phyloP scores from a whole-genome alignment of 1,140 invertebrate genomes.

The Drosophila lacteicornis region DNA sequence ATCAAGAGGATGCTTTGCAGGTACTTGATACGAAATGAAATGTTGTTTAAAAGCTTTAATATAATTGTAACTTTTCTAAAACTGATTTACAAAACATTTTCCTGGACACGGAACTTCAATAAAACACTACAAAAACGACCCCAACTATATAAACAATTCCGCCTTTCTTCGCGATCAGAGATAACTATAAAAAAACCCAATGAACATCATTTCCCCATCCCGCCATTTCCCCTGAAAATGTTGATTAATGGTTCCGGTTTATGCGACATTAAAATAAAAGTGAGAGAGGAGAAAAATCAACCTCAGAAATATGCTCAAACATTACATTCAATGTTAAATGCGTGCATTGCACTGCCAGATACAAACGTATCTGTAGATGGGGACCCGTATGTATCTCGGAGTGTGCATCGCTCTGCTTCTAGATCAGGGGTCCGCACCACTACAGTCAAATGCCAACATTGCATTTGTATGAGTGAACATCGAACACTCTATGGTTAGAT shows the following conservation, averaged over 20 bases:
- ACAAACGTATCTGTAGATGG: conserved; percentile 53
- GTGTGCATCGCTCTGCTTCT: conserved; percentile 3
- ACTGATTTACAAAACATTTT: neutral
- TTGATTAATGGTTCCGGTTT: conserved; percentile 64
- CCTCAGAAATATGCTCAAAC: conserved; percentile 52
- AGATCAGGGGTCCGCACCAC: too few relatives aligned
- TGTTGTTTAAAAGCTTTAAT: neutral
- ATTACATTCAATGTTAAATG: conserved; percentile 67
- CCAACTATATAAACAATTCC: conserved; percentile 47
- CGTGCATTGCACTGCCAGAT: conserved; percentile 68
- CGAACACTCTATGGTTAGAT: too few relatives aligned
- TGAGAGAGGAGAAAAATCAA: conserved; percentile 32
- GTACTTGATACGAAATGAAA: too few relatives aligned
- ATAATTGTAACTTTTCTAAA: neutral
- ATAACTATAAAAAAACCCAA: conserved; percentile 14
- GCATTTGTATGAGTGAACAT: too few relatives aligned
- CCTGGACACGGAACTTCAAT: neutral
- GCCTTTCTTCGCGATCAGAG: conserved; percentile 57
- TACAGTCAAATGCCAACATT: too few relatives aligned
- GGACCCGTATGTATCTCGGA: conserved; percentile 11
- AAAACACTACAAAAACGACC: conserved; percentile 24
- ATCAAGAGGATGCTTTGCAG: neutral
- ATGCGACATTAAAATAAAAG: conserved; percentile 68
- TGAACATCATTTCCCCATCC: conserved; percentile 27
- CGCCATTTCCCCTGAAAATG: conserved; percentile 23